Evolutionary conservation across 1,140 invertebrate species (phyloP).

Genomic region (Tyrophagus putrescentiae): DNA sequence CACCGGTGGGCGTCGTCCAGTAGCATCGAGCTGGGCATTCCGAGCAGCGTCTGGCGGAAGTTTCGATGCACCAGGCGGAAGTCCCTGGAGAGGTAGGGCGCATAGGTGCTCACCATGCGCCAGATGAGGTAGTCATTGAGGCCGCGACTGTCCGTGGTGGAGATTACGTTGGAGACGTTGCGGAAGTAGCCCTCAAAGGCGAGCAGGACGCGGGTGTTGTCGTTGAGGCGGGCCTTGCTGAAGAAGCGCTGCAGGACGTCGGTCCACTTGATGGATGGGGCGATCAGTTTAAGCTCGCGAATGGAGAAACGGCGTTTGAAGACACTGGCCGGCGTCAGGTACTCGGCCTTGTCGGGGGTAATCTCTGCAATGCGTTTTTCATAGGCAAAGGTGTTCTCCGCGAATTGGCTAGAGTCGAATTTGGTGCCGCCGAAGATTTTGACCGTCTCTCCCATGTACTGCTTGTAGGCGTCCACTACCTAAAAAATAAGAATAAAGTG

Average conservation of each 20-base stretch:
- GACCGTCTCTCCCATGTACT: constrained; percentile 17
- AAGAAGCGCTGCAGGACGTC: constrained; percentile 43
- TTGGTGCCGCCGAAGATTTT: constrained; percentile 18
- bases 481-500: constrained; percentile 10
- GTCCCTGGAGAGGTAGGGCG: constrained; percentile 42
- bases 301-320: constrained; percentile 16
- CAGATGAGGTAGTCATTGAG: constrained; percentile 47
- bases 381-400: constrained; percentile 43
- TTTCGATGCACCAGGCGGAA: constrained; percentile 39
- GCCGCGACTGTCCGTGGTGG: constrained; percentile 41
- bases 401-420: constrained; percentile 23
- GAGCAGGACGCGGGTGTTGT: constrained; percentile 40
- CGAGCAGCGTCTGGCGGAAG: constrained; percentile 39
- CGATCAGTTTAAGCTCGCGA: constrained; percentile 16
- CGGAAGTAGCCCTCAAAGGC: constrained; percentile 40
- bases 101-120: constrained; percentile 40
- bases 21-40: constrained; percentile 23
- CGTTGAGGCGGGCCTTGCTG: constrained; percentile 36
- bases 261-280: constrained; percentile 39
- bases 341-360: constrained; percentile 32
- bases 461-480: constrained; percentile 18
- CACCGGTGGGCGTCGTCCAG: constrained; percentile 34
- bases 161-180: constrained; percentile 41
- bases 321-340: constrained; percentile 25
- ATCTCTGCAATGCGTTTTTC: constrained; percentile 46